Percentiles rank a stretch among this genome's conserved stretches.
These are phyloP conservation scores for Magallana ariakensis DNA, from an alignment of 1,140 invertebrate genomes.

Conservation along the genomic window DNA sequence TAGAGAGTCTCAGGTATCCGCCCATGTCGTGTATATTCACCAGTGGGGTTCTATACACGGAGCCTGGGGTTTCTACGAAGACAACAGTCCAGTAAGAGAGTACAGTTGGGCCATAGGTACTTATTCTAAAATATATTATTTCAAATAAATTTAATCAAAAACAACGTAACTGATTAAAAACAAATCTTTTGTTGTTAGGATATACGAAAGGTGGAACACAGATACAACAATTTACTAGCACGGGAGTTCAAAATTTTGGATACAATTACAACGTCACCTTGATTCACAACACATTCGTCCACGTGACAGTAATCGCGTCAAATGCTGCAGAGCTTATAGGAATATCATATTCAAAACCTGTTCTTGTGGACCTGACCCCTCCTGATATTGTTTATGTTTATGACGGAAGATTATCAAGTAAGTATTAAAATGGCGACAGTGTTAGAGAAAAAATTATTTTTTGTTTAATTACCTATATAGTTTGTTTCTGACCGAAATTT, in stretches of 20 bases:
- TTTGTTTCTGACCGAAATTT: no score
- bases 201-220: slow-evolving; percentile 59
- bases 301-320: slow-evolving; percentile 61
- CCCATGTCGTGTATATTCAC: slow-evolving; percentile 60
- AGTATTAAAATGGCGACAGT: not conserved
- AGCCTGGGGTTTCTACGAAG: slow-evolving; percentile 63
- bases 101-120: slow-evolving; percentile 69
- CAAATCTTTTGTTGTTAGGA: slow-evolving; percentile 46
- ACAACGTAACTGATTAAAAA: no score
- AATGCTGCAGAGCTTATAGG: slow-evolving; percentile 61
- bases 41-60: slow-evolving; percentile 65
- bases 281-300: slow-evolving; percentile 49
- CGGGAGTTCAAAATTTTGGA: slow-evolving; percentile 52
- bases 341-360: slow-evolving; percentile 44
- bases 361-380: slow-evolving; percentile 61
- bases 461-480: no score
- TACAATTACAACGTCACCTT: slow-evolving; percentile 51
- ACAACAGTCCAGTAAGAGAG: slow-evolving; percentile 59
- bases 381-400: slow-evolving; percentile 56
- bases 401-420: slow-evolving; percentile 53
- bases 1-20: slow-evolving; percentile 36
- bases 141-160: no score
- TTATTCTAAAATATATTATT: no score
- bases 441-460: no score
- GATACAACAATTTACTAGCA: slow-evolving; percentile 58